phyloP scores from a whole-genome alignment of 1,140 invertebrate genomes.

The Cepaea nemoralis region DNA sequence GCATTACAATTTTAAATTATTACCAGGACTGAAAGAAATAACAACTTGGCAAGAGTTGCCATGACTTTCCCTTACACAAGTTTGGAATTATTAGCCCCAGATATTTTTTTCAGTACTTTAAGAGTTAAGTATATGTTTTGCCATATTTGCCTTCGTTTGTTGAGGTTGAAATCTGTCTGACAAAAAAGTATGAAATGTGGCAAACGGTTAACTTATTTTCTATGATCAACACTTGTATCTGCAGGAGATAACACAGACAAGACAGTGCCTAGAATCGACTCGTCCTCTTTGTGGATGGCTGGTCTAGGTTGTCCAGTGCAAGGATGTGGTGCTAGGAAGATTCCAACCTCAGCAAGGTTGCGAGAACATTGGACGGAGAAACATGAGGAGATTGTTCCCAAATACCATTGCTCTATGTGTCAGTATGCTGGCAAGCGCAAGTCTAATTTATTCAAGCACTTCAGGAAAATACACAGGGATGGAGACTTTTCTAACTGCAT shows the following conservation, averaged over 20 bases:
- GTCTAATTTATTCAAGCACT: slow-evolving; percentile 25
- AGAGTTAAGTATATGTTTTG: too few species aligned
- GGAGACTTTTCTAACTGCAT: not conserved
- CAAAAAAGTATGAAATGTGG: too few species aligned
- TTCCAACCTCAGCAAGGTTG: slow-evolving; percentile 7
- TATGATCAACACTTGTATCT: not conserved
- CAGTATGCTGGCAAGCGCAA: not conserved
- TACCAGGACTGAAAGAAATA: too few species aligned
- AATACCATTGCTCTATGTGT: slow-evolving; percentile 26
- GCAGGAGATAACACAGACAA: not conserved
- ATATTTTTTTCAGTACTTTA: too few species aligned
- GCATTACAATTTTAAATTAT: too few species aligned
- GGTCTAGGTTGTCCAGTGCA: slow-evolving; percentile 31
- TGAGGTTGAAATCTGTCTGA: too few species aligned
- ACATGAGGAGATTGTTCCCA: slow-evolving; percentile 31
- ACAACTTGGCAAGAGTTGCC: too few species aligned
- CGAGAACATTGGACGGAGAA: slow-evolving; percentile 33
- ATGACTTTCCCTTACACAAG: too few species aligned
- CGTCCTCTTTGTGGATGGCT: slow-evolving; percentile 8
- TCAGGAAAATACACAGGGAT: not conserved
- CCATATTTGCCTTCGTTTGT: too few species aligned
- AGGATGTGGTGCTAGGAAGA: slow-evolving; percentile 21
- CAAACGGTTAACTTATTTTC: too few species aligned
- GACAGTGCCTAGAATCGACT: not conserved
- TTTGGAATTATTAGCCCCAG: too few species aligned